These are phyloP conservation scores for Hephaestus fuliginosus DNA, from an alignment of 2,797 vertebrate genomes.

Conservation along the genomic window DNA sequence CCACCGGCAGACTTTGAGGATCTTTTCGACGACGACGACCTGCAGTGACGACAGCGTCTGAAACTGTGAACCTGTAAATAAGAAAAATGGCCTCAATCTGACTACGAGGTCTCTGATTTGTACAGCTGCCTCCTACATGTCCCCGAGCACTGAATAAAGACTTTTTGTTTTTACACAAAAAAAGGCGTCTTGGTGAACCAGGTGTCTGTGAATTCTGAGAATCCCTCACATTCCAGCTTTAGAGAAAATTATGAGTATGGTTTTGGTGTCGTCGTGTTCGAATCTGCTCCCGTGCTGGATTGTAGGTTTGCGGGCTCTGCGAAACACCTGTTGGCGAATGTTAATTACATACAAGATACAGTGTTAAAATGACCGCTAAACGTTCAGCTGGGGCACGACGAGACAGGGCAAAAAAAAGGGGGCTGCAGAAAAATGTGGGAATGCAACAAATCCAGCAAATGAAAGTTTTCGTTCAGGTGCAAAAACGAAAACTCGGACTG, in stretches of 20 bases:
- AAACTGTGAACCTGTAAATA: conserved; percentile 48
- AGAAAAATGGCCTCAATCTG: conserved; percentile 17
- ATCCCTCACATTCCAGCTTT: conserved; percentile 79
- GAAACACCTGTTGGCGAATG: conserved; percentile 83
- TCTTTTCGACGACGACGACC: conserved; percentile 87
- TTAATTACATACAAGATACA: conserved; percentile 83
- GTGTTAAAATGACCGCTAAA: conserved; percentile 62
- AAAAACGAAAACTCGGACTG: no score
- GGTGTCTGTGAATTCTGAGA: conserved; percentile 81
- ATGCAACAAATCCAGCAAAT: conserved; percentile 22
- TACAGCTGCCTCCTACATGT: conserved; percentile 41
- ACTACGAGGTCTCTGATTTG: conserved; percentile 37
- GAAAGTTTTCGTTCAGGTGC: background rate
- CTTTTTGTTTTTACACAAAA: conserved; percentile 52
- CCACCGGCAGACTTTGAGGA: conserved; percentile 84
- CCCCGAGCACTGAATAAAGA: conserved; percentile 74
- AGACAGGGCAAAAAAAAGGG: conserved; percentile 49
- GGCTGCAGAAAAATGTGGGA: conserved; percentile 51
- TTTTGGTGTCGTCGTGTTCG: conserved; percentile 79
- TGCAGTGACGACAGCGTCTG: conserved; percentile 76
- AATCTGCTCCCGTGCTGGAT: conserved; percentile 81
- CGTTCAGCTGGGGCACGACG: conserved; percentile 44
- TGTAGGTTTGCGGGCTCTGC: conserved; percentile 79
- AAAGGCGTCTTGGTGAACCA: conserved; percentile 67
- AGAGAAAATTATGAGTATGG: conserved; percentile 83